Base-by-base conservation (phyloP, 64 coral and sea anemone genomes). In the Porites lutea region DNA sequence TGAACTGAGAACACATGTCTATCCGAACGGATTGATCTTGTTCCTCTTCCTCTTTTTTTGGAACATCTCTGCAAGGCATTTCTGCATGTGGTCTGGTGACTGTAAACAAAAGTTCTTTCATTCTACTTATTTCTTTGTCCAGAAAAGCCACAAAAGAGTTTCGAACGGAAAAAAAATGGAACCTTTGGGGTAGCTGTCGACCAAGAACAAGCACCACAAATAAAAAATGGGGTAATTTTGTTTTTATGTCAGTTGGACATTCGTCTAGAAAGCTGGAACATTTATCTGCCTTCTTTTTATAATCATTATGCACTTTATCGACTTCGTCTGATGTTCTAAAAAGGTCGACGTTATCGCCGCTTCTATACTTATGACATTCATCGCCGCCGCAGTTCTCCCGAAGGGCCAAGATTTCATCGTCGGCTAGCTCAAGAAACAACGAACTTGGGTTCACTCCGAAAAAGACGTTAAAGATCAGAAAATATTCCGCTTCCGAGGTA, bases 391-490 rank as follows among this genome's bases (percentile, higher is more conserved):
- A 91, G 37, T 46, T 70, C 60, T 68, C 66, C 2, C 50, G 78
- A 44, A 91, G 62, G 18, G 78, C 52, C 7, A 71, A n/a, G 20
- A 91, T 4, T 4, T 91, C 89, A 14, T 91, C 66, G 6, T 83
- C 58, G 23, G 53, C 75, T 0, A 91, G 89, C 7, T 84, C 79
- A 74, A 91, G 54, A 48, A 47, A 62, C 7, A 91, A 53, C 2
- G 18, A 13, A 52, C 59, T 62, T 51, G 89, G 89, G 47, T 75
- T 72, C 15, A 50, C 27, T 22, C 44, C 59, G 18, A 95, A 95
- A 12, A 95, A 70, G 4, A 20, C n/a, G 10, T 90, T 95, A 18
- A 90, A 45, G 47, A 96, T 96, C 1, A 96, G 79, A 13, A 89
- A 74, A 48, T 96, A 96, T 71, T 96, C 95, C 6, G 95, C 62